Evolutionary conservation across 2,888 invertebrate species (phyloP), one percentile per base, ranked within the genome.

Genomic region (Cephonodes hylas): DNA sequence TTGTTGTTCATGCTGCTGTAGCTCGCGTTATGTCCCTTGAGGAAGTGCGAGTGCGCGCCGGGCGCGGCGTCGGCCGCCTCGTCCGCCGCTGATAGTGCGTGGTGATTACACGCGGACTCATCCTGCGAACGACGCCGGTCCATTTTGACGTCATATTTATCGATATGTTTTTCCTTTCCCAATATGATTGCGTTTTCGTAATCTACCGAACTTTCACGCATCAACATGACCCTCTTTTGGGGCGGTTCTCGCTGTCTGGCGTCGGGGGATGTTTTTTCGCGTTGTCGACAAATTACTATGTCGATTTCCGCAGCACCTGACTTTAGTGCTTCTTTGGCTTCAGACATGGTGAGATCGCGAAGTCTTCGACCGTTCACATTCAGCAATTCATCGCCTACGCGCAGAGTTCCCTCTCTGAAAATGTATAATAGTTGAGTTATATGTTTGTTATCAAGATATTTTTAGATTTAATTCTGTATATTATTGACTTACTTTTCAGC

Each of bases 361-460:
- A 96, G 89, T 70, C 95, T 89, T 65, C 94, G 93, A 10, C 96
- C 96, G 76, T 96, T 96, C 4, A 96, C 95, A 68, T 95, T 95
- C 25, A 96, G 91, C 25, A 96, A 93, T 78, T 96, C 95, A 77
- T 96, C 96, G 13, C 96, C 96, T 34, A 95, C 93, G 61, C 93
- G 92, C 61, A 96, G 83, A 0, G 94, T 93, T 0, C 95, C 95
- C 74, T 95, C 95, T 71, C 95, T 94, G 85, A 62, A 86, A 89
- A 74, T 60, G 56, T 46, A 64, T 64, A 60, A 59, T 20, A 27
- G 6, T 13, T 34, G 23, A 1, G 2, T 57, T 6, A 13, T 18
- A 10, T 5, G 6, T 18, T 8, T 23, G 22, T 7, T 10, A 15
- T 6, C n/a, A 13, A n/a, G n/a, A 7, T 8, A 18, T 23, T 58